These are phyloP conservation scores for Eristalis pertinax DNA, from an alignment of 2,888 invertebrate genomes.

Conservation along the genomic window DNA sequence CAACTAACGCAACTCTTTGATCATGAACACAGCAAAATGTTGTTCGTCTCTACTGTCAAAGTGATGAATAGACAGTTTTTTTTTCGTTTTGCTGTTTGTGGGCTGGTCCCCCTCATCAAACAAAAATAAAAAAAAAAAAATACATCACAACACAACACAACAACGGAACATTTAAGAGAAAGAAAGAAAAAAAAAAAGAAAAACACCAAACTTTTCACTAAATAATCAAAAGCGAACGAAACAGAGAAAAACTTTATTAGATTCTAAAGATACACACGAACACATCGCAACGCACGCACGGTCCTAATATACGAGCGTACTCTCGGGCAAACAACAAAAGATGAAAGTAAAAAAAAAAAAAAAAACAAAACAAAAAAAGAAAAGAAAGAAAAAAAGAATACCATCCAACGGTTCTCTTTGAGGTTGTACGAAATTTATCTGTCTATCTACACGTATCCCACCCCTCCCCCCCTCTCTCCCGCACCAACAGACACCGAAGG, in stretches of 20 bases:
- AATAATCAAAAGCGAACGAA: conserved; percentile 49
- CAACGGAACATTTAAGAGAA: no score
- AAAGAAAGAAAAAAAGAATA: neutral
- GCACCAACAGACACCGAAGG: neutral
- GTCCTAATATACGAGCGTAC: neutral
- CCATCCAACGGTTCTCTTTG: conserved; percentile 25
- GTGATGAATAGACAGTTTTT: conserved; percentile 60
- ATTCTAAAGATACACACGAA: conserved; percentile 43
- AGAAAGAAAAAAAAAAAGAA: neutral
- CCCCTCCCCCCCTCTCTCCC: neutral
- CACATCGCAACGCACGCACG: neutral
- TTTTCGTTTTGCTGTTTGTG: neutral
- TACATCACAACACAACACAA: no score
- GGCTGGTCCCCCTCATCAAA: conserved; percentile 56
- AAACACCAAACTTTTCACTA: conserved; percentile 36
- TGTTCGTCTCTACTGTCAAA: conserved; percentile 61
- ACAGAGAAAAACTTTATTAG: conserved; percentile 53
- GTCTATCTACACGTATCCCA: conserved; percentile 20
- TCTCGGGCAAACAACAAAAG: conserved; percentile 53
- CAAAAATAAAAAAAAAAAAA: conserved; percentile 25
- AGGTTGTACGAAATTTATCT: conserved; percentile 63
- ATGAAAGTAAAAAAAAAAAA: conserved; percentile 56
- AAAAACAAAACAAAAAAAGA: conserved; percentile 3
- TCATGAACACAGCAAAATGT: conserved; percentile 41
- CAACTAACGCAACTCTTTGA: conserved; percentile 44